Percentiles rank a stretch among this genome's conserved stretches.
These are phyloP conservation scores for Pristionchus pacificus DNA, from an alignment of 1,140 invertebrate species.

Conservation along the genomic window DNA sequence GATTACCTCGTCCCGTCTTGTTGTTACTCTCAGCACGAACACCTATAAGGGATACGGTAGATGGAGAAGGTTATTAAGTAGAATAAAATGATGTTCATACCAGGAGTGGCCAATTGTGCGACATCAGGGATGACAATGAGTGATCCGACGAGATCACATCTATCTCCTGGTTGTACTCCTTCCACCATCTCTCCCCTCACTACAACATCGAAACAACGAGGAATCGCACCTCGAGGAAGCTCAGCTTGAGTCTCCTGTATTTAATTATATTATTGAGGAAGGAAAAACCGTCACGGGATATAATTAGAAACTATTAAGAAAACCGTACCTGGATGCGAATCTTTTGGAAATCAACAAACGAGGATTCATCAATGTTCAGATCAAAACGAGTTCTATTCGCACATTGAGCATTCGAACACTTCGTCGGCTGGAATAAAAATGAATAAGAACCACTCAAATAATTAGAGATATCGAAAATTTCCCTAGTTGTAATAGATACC, in stretches of 20 bases:
- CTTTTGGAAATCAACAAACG: slow-evolving; percentile 98
- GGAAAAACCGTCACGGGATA: too few relatives aligned
- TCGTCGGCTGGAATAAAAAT: slow-evolving; percentile 71
- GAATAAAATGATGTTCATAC: slow-evolving; percentile 29
- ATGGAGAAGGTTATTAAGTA: not conserved
- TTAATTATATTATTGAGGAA: not conserved
- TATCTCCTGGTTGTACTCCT: slow-evolving; percentile 81
- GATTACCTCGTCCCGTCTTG: not conserved
- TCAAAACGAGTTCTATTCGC: slow-evolving; percentile 82
- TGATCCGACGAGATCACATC: slow-evolving; percentile 91
- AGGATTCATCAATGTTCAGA: slow-evolving; percentile 84
- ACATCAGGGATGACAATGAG: slow-evolving; percentile 97
- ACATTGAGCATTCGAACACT: slow-evolving; percentile 91
- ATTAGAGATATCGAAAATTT: too few relatives aligned
- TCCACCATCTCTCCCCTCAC: slow-evolving; percentile 94
- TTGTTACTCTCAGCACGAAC: not conserved
- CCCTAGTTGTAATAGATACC: slow-evolving; percentile 62
- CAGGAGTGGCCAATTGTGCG: slow-evolving; percentile 76
- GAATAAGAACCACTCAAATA: not conserved
- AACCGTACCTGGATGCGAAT: slow-evolving; percentile 76
- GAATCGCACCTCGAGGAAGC: slow-evolving; percentile 90
- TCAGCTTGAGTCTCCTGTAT: slow-evolving; percentile 85
- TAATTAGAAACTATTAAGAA: not conserved
- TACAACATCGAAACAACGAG: slow-evolving; percentile 87
- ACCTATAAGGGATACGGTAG: too few relatives aligned